Conservation (phyloP, 1,140 invertebrate genomes). For the Capitella teleta region DNA sequence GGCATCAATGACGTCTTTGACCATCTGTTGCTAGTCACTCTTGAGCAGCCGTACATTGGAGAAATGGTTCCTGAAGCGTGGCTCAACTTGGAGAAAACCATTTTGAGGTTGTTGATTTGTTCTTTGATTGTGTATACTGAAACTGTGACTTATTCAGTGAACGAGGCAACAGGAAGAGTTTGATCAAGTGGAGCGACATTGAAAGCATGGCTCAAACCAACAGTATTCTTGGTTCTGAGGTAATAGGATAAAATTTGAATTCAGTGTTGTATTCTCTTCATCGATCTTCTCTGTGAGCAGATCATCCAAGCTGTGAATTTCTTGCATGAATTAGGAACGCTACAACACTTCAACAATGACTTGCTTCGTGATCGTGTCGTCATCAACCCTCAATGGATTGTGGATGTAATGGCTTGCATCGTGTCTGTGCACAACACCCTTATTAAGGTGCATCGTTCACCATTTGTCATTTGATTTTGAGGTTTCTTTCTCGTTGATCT, state of each 20-base stretch:
- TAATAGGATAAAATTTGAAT: conserved; percentile 5
- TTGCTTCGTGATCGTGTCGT: conserved; percentile 32
- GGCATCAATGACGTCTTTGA: conserved; percentile 7
- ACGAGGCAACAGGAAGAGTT: conserved; percentile 10
- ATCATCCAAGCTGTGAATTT: conserved; percentile 30
- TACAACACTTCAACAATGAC: conserved; percentile 39
- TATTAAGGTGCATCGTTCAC: conserved; percentile 21
- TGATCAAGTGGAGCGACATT: conserved; percentile 23
- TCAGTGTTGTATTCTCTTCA: not conserved
- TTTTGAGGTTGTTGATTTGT: conserved; percentile 2
- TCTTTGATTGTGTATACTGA: not conserved
- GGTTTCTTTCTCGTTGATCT: not conserved
- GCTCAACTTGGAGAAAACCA: conserved; percentile 14
- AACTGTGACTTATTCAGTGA: not conserved
- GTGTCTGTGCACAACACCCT: conserved; percentile 35
- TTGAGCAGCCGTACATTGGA: conserved; percentile 13
- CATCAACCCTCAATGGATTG: conserved; percentile 41
- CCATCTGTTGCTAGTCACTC: conserved; percentile 5
- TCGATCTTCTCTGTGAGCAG: conserved; percentile 1
- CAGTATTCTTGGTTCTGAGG: conserved; percentile 24
- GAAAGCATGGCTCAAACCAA: conserved; percentile 23
- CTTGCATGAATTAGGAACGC: conserved; percentile 35
- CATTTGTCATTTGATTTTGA: not conserved
- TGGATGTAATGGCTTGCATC: conserved; percentile 38
- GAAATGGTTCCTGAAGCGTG: conserved; percentile 17